Evolutionary conservation across 2,797 vertebrate genomes (phyloP).

Genomic region (Clarias fuscus): DNA sequence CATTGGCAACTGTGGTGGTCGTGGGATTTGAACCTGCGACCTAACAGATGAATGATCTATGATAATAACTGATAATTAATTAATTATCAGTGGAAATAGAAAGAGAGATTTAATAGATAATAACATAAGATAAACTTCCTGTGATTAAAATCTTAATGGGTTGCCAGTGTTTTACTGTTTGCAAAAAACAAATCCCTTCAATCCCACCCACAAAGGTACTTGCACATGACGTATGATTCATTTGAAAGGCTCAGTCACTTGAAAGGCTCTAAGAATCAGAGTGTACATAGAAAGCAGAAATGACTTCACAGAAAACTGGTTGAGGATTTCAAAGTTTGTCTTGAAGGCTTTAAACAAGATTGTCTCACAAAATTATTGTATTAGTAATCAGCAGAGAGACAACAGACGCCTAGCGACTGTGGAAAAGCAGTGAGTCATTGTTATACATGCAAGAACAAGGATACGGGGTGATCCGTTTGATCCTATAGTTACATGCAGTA

Average conservation of each 20-base stretch:
- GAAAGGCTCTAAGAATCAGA: neutral
- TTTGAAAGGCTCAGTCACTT: constrained; percentile 14
- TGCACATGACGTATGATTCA: neutral
- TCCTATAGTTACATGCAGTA: constrained; percentile 9
- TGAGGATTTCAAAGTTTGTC: constrained; percentile 20
- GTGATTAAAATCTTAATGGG: constrained; percentile 3
- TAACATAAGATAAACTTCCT: constrained; percentile 7
- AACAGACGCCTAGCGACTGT: constrained; percentile 20
- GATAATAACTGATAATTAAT: too few relatives aligned
- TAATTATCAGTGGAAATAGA: neutral
- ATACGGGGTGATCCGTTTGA: neutral
- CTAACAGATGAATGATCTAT: neutral
- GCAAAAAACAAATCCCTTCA: constrained; percentile 14
- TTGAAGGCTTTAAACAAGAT: constrained; percentile 1
- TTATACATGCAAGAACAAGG: constrained; percentile 20
- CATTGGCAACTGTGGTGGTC: too few relatives aligned
- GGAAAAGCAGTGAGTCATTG: constrained; percentile 32
- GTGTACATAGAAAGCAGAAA: constrained; percentile 32
- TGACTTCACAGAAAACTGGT: constrained; percentile 25
- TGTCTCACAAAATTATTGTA: neutral
- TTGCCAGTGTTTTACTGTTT: constrained; percentile 20
- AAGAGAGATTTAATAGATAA: constrained; percentile 12
- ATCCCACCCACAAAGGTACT: constrained; percentile 19
- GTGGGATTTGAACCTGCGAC: too few relatives aligned
- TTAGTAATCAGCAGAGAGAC: constrained; percentile 29